Conservation (phyloP, 2,797 vertebrate genomes). For the Alauda arvensis region DNA sequence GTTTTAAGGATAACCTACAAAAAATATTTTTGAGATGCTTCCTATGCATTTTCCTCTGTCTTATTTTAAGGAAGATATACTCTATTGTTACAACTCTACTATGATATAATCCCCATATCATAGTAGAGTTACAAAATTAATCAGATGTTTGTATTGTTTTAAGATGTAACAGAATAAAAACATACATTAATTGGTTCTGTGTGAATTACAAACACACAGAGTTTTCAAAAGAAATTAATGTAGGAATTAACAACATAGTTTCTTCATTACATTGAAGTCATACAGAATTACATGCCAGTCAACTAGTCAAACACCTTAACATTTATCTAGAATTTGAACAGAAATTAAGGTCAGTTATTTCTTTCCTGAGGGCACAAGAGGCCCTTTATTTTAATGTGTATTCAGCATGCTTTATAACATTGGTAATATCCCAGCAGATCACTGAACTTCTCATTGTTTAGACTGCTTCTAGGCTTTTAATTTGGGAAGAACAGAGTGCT, state of each 20-base stretch:
- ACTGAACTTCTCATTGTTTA: conserved; percentile 3
- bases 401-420: neutral
- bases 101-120: neutral
- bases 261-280: neutral
- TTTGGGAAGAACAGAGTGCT: neutral
- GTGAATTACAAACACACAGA: neutral
- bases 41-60: neutral
- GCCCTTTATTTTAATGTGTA: neutral
- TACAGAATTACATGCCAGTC: neutral
- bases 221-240: neutral
- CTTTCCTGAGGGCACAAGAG: neutral
- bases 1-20: neutral
- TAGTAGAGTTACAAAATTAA: neutral
- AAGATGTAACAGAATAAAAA: neutral
- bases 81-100: neutral
- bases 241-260: neutral
- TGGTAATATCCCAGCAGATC: neutral
- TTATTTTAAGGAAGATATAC: neutral
- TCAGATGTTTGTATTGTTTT: neutral
- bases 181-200: neutral
- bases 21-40: neutral
- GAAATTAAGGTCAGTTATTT: neutral
- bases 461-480: neutral
- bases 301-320: neutral
- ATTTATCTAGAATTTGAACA: neutral